These are phyloP conservation scores for Cryptophagus acutangulus DNA, from an alignment of 2,888 invertebrate genomes.

Conservation along the genomic window DNA sequence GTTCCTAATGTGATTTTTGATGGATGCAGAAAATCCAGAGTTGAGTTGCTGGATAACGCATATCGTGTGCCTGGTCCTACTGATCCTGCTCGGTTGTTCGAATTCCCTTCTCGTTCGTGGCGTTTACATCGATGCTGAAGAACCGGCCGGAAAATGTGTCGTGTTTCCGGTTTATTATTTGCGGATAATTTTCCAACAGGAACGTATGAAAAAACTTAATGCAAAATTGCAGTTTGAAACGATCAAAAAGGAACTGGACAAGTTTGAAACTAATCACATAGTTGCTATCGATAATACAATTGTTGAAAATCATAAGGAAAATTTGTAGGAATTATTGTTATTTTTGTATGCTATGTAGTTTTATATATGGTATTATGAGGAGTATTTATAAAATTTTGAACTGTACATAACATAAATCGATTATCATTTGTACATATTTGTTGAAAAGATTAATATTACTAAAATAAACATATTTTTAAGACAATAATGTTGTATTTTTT, in stretches of 20 bases:
- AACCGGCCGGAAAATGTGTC: slow-evolving; percentile 75
- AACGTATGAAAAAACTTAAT: slow-evolving; percentile 56
- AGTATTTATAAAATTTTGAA: no score
- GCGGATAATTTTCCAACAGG: slow-evolving; percentile 68
- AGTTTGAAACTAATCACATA: slow-evolving; percentile 35
- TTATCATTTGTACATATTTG: no score
- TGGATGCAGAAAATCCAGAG: slow-evolving; percentile 59
- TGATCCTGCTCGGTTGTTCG: slow-evolving; percentile 77
- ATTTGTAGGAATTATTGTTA: no score
- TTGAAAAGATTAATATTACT: no score
- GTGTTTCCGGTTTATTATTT: slow-evolving; percentile 81
- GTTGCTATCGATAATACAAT: slow-evolving; percentile 21
- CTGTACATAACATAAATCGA: no score
- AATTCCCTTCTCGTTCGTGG: slow-evolving; percentile 83
- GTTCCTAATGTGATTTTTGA: background rate
- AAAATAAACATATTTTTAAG: no score
- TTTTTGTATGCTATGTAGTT: slow-evolving; percentile 4
- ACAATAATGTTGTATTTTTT: no score
- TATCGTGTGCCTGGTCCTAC: slow-evolving; percentile 64
- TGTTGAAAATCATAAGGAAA: slow-evolving; percentile 12
- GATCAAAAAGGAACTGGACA: no score
- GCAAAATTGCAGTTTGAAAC: slow-evolving; percentile 28
- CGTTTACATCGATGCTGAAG: slow-evolving; percentile 83
- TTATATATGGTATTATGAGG: no score
- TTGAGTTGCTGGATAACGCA: slow-evolving; percentile 80